These are phyloP conservation scores for Prunella himalayana DNA, from an alignment of 2,113 vertebrate genomes.

Conservation along the genomic window DNA sequence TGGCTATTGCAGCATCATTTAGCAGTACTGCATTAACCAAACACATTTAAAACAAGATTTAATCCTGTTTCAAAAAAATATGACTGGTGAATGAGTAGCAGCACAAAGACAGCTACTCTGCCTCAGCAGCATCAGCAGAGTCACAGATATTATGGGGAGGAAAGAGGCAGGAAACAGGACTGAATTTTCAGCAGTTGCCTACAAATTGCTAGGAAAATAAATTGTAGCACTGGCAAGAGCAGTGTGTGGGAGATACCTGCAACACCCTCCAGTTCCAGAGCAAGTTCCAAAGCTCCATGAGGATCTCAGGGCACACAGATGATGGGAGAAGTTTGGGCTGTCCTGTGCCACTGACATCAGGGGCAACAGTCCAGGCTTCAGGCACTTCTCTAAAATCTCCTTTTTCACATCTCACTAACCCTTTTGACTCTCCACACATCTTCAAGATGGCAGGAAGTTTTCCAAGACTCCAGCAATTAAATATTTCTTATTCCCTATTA, in stretches of 20 bases:
- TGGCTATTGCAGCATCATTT: neutral
- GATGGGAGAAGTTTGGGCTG: fast-evolving
- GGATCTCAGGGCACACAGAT: neutral
- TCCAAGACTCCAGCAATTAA: neutral
- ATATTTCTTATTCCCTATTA: neutral
- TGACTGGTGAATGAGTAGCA: neutral
- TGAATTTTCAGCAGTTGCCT: neutral
- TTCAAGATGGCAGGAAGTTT: neutral
- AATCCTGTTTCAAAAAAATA: neutral
- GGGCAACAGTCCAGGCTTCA: neutral
- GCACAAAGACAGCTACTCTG: neutral
- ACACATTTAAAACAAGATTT: neutral
- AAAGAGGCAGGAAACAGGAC: neutral
- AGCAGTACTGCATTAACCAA: neutral
- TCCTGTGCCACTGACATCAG: neutral
- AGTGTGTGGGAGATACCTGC: neutral
- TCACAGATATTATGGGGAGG: neutral
- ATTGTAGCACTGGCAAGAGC: neutral
- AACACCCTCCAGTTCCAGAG: neutral
- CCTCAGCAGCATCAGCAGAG: neutral
- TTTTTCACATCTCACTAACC: neutral
- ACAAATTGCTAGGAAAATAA: neutral
- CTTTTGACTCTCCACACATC: neutral
- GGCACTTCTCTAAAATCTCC: neutral
- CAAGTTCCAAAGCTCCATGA: neutral